Percentiles rank a stretch among this genome's conserved stretches.
phyloP scores from a whole-genome alignment of 2,797 vertebrate genomes.

The Spea hammondii region DNA sequence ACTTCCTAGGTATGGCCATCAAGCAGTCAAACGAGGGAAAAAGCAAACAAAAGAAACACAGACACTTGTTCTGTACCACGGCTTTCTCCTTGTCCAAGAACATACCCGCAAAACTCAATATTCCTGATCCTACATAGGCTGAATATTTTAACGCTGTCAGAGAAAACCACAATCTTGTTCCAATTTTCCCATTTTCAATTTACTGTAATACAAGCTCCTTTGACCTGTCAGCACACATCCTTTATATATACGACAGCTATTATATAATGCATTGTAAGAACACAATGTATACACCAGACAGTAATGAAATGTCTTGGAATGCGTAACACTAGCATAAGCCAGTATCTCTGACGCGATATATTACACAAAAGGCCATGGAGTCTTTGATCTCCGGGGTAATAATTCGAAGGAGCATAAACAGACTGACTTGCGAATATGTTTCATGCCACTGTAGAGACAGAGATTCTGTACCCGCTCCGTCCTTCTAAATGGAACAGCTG shows the following conservation, averaged over 20 bases:
- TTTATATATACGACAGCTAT: neutral
- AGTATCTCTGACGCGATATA: neutral
- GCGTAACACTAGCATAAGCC: neutral
- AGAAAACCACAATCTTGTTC: neutral
- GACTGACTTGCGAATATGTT: neutral
- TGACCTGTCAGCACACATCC: slow-evolving; percentile 30
- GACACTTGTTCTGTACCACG: too few species aligned
- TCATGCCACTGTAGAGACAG: neutral
- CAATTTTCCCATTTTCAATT: slow-evolving; percentile 8
- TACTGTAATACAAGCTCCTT: neutral
- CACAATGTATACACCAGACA: slow-evolving; percentile 13
- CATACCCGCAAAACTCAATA: too few species aligned
- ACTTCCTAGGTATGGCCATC: too few species aligned
- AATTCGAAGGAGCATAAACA: slow-evolving; percentile 5
- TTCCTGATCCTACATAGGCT: too few species aligned
- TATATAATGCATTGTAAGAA: slow-evolving; percentile 32
- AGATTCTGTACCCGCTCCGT: neutral
- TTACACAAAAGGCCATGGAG: neutral
- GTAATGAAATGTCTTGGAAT: slow-evolving; percentile 10
- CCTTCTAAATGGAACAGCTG: neutral
- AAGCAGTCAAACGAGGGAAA: too few species aligned
- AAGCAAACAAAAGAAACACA: too few species aligned
- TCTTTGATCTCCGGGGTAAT: slow-evolving; percentile 32
- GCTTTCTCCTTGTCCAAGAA: too few species aligned
- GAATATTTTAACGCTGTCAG: neutral